These are phyloP conservation scores for Ctenodactylus gundi DNA, from an alignment of 2,113 vertebrate species.

Conservation along the genomic window DNA sequence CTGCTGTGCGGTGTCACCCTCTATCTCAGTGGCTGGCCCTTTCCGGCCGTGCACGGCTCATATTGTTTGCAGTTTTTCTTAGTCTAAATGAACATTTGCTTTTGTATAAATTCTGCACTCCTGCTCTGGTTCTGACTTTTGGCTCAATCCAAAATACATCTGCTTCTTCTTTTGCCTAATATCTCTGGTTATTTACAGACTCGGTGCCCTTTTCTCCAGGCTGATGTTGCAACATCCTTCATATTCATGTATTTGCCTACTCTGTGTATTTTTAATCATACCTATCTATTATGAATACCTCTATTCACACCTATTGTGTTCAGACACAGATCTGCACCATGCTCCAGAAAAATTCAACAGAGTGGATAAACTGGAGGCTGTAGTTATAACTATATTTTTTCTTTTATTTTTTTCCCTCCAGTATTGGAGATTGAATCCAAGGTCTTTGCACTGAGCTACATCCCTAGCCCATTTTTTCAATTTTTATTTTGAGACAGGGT, in stretches of 20 bases:
- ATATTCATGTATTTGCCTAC: background rate
- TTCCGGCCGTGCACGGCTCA: background rate
- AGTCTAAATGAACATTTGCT: constrained; percentile 44
- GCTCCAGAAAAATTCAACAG: background rate
- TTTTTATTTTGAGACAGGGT: no score
- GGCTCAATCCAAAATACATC: constrained; percentile 36
- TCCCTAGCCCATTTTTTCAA: no score
- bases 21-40: background rate
- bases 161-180: background rate
- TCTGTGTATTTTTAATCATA: background rate
- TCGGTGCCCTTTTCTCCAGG: background rate
- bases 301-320: background rate
- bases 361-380: background rate
- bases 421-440: no score
- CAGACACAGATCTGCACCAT: background rate
- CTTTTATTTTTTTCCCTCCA: no score
- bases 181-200: constrained; percentile 54
- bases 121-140: background rate
- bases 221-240: background rate
- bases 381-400: background rate
- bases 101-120: constrained; percentile 54
- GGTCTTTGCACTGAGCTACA: no score
- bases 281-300: no score
- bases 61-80: constrained; percentile 30
- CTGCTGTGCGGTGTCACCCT: background rate